Percentiles rank a stretch among this genome's conserved stretches.
These are phyloP conservation scores for Sialia sialis DNA, from an alignment of 2,113 vertebrate genomes.

Conservation along the genomic window DNA sequence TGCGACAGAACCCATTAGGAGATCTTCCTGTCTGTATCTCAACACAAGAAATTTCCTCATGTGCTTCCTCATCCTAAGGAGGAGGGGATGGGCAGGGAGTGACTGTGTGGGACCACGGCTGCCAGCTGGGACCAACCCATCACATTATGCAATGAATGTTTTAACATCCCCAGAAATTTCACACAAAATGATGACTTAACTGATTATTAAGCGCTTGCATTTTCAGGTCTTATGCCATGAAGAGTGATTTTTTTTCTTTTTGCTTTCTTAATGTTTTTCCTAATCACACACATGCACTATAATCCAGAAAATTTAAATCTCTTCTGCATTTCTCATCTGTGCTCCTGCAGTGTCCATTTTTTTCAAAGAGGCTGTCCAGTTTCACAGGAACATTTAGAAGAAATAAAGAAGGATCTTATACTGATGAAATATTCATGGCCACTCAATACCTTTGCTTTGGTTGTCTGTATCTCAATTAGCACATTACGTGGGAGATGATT, in stretches of 20 bases:
- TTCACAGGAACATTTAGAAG: neutral
- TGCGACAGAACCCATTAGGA: accelerated
- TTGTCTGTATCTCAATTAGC: neutral
- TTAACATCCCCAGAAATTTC: neutral
- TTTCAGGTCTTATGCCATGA: neutral
- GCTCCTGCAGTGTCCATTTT: neutral
- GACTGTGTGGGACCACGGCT: neutral
- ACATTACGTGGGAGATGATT: neutral
- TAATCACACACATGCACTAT: neutral
- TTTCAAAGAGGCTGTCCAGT: neutral
- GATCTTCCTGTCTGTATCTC: neutral
- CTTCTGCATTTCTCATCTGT: neutral
- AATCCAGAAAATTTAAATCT: neutral
- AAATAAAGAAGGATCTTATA: neutral
- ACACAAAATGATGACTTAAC: neutral
- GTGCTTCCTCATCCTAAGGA: neutral
- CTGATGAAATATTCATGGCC: slow-evolving; percentile 22
- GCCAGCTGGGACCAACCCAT: neutral
- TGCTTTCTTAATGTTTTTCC: neutral
- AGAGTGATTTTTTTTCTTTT: neutral
- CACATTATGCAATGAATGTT: neutral
- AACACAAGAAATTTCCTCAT: neutral
- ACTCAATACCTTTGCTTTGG: neutral
- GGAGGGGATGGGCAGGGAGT: accelerated
- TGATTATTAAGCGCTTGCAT: neutral